Evolutionary conservation across 2,113 vertebrate genomes (phyloP), one percentile per base, ranked within the genome.

Genomic region (Cervus canadensis): DNA sequence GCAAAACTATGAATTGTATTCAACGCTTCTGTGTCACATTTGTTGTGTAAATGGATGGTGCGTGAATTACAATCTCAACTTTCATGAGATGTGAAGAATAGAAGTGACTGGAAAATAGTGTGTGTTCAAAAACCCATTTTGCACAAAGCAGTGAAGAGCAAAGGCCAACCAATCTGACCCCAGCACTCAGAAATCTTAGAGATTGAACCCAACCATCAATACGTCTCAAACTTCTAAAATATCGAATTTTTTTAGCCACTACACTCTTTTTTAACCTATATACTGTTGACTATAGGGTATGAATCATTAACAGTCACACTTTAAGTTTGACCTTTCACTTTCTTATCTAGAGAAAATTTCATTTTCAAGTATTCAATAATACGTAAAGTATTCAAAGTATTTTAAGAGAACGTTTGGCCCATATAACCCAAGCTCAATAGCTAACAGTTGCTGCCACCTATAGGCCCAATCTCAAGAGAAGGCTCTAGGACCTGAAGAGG

Each of bases 361-460:
- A 97, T 94, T 98, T 98, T 98, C 92, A 95, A 98, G 98, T 97
- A 94, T 95, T 48, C 11, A 59, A 86, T 96, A 97, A 94, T 95
- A 96, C 92, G 95, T 76, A 98, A 97, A 98, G 56, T 97, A 98
- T 98, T 98, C 93, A 64, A 98, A 98, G 97, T 97, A 98, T 99
- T 98, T 98, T 89, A 97, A 97, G 98, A 71, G 97, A 96, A 96
- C 86, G 87, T 98, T 98, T 92, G 91, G 95, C 81, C 71, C 81
- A 33, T 43, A 56, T 57, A 89, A 59, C 89, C 97, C 94, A 59
- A 76, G 21, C 87, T 97, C 96, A 98, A 98, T 16, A 97, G 97
- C 96, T 98, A 97, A 97, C 98, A 14, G 1, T 94, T 98, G 97
- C 98, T 99, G 98, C 98, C 98, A 98, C 98, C 96, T 96, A 96